Conservation (phyloP, 2,888 invertebrate species). For the Notodonta ziczac region DNA sequence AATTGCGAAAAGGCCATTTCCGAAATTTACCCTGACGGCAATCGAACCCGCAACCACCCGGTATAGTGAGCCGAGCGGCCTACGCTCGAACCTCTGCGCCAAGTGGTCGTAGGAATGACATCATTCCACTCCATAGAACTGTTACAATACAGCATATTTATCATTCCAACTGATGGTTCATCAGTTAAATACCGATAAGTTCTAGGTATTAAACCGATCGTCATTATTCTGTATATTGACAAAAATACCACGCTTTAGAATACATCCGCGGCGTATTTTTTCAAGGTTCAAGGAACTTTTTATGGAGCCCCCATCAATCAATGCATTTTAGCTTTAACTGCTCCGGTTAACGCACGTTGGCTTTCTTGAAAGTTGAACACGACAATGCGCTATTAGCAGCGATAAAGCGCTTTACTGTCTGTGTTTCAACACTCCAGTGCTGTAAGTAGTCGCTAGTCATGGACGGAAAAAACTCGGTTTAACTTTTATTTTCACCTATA, state of each 20-base stretch:
- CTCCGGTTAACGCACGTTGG: slow-evolving; percentile 53
- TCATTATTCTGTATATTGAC: slow-evolving; percentile 28
- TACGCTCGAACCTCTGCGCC: too few relatives aligned
- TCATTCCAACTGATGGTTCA: too few relatives aligned
- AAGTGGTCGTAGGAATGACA: too few relatives aligned
- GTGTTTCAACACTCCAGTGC: slow-evolving; percentile 7
- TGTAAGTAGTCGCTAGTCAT: slow-evolving; percentile 1
- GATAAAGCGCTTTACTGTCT: slow-evolving; percentile 3
- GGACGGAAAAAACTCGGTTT: neutral
- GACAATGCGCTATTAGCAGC: slow-evolving; percentile 15
- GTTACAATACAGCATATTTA: too few relatives aligned
- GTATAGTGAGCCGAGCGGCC: too few relatives aligned
- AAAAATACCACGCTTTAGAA: slow-evolving; percentile 26
- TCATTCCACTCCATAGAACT: too few relatives aligned
- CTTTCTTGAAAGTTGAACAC: slow-evolving; percentile 26
- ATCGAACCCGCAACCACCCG: too few relatives aligned
- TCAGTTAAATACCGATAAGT: too few relatives aligned
- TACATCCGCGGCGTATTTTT: slow-evolving; percentile 44
- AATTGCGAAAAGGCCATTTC: too few relatives aligned
- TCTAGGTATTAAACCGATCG: too few relatives aligned
- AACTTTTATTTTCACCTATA: neutral
- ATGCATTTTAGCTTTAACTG: slow-evolving; percentile 62
- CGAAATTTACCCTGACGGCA: too few relatives aligned
- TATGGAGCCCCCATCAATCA: slow-evolving; percentile 64
- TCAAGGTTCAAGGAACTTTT: slow-evolving; percentile 63